phyloP scores from a whole-genome alignment of 1,140 invertebrate genomes.

The Tetraneura akinire region DNA sequence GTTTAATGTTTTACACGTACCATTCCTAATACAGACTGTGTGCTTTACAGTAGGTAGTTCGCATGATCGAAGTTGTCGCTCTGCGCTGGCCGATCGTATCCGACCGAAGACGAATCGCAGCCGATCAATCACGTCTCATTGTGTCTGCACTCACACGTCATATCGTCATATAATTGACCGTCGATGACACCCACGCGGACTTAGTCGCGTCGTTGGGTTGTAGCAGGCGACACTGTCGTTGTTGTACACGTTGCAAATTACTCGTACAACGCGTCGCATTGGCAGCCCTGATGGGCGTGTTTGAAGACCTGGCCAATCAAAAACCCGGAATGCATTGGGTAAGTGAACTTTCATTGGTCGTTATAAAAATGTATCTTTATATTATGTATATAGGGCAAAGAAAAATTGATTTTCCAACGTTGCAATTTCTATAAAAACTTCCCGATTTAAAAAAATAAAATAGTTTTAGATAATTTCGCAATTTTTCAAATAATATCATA shows the following conservation, averaged over 20 bases:
- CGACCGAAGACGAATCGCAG: background rate
- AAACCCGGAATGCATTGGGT: conserved; percentile 65
- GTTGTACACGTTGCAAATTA: background rate
- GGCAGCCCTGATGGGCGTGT: conserved; percentile 62
- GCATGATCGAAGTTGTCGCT: background rate
- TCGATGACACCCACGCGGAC: background rate
- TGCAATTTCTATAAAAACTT: too few relatives aligned
- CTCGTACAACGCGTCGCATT: conserved; percentile 31
- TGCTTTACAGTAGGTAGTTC: conserved; percentile 31
- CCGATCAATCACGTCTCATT: too few relatives aligned
- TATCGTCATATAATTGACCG: background rate
- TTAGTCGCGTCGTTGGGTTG: background rate
- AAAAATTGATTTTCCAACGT: too few relatives aligned
- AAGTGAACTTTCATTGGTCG: conserved; percentile 55
- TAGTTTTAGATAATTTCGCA: too few relatives aligned
- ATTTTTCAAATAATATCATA: too few relatives aligned
- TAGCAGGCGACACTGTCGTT: background rate
- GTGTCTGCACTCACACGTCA: too few relatives aligned
- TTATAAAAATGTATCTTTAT: too few relatives aligned
- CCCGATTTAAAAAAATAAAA: too few relatives aligned
- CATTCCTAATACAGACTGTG: background rate
- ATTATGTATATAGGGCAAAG: too few relatives aligned
- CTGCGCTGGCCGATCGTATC: background rate
- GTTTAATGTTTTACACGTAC: too few relatives aligned
- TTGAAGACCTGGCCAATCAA: conserved; percentile 64